phyloP scores from a whole-genome alignment of 2,888 invertebrate species.

The Eulithis testata region DNA sequence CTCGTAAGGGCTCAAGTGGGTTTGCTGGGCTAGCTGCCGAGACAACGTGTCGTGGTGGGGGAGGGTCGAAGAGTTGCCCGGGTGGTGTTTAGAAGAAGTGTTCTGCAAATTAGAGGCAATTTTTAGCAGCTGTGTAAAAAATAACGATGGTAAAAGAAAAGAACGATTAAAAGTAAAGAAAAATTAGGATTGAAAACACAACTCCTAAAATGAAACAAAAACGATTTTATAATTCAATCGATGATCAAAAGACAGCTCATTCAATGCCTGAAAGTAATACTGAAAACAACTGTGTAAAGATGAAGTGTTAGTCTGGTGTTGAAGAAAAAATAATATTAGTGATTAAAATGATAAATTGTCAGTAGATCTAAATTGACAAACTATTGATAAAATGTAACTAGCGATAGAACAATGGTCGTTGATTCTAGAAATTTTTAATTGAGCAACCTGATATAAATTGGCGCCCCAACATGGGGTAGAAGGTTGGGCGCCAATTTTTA shows the following conservation, averaged over 20 bases:
- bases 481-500: conserved; percentile 17
- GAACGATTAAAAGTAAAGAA: neutral
- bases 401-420: neutral
- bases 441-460: conserved; percentile 5
- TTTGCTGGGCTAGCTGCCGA: conserved; percentile 74
- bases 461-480: conserved; percentile 28
- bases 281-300: conserved; percentile 36
- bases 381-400: neutral
- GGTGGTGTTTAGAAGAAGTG: conserved; percentile 93
- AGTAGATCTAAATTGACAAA: neutral
- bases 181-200: neutral
- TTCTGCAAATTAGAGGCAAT: conserved; percentile 84
- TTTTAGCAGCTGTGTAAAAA: neutral
- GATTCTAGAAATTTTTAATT: neutral
- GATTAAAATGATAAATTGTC: neutral
- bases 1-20: conserved; percentile 84
- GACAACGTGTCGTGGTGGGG: conserved; percentile 86
- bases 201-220: neutral
- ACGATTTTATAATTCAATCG: conserved; percentile 7
- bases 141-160: neutral
- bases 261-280: conserved; percentile 37
- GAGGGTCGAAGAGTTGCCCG: conserved; percentile 87
- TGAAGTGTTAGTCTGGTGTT: conserved; percentile 25
- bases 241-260: conserved; percentile 52
- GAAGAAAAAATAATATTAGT: conserved; percentile 10